Evolutionary conservation across 2,113 vertebrate species (phyloP).

Genomic region (Rhinopomastus cyanomelas): DNA sequence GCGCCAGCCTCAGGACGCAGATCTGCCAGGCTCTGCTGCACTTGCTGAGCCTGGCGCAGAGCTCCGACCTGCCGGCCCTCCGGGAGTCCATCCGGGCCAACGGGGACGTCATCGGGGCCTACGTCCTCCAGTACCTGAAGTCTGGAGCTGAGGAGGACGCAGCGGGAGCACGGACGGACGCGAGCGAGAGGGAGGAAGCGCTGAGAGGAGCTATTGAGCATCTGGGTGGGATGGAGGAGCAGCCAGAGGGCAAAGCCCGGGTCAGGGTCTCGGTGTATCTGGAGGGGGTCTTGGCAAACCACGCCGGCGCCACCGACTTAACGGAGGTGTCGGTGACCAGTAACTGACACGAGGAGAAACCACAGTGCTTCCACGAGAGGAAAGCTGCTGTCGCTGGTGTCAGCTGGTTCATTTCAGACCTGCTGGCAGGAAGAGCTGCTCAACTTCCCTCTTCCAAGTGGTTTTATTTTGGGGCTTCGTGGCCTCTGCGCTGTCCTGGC

Average conservation of each 20-base stretch:
- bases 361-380: not conserved
- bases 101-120: conserved; percentile 66
- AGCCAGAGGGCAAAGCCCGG: conserved; percentile 26
- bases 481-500: no score
- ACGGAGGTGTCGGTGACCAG: not conserved
- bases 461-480: not conserved
- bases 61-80: conserved; percentile 78
- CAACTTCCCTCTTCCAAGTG: not conserved
- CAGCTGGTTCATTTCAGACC: not conserved
- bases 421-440: not conserved
- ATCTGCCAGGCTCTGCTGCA: conserved; percentile 89
- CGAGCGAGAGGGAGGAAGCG: conserved; percentile 67
- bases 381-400: not conserved
- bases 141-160: conserved; percentile 63
- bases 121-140: conserved; percentile 82
- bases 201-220: conserved; percentile 76
- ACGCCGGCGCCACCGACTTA: conserved; percentile 12
- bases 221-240: conserved; percentile 63
- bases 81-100: conserved; percentile 60
- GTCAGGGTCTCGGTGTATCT: conserved; percentile 73
- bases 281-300: conserved; percentile 73
- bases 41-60: conserved; percentile 78
- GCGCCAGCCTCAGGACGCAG: conserved; percentile 86
- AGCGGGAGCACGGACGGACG: not conserved
- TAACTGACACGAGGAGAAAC: not conserved